Evolutionary conservation across 1,140 invertebrate genomes (phyloP), one percentile per base, ranked within the genome.

Genomic region (Tigriopus japonicus): DNA sequence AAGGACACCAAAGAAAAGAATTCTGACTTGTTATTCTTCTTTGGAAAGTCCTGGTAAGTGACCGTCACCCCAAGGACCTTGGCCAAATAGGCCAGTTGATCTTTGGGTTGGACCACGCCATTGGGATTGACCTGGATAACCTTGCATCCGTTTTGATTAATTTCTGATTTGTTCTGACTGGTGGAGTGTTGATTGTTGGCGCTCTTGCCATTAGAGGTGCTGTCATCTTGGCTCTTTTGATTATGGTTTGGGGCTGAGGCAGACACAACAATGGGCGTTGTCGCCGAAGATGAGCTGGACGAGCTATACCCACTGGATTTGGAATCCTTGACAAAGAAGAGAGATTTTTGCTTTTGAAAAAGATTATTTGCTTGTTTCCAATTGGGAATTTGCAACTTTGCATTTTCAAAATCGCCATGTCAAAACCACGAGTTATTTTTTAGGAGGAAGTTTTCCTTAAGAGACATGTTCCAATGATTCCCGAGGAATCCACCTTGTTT

Each of bases 31-130:
- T 28, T 17, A 19, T 14, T 28, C 45, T 40, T 58, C 55, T 42
- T 40, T 17, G 23, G 55, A 23, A 58, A 58, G 28, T 58, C 55
- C 41, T 28, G 13, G 55, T 58, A 58, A 42, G 55, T 28, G 13
- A 58, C 55, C 14, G 24, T 28, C 14, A 43, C 13, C 6, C 40
- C 15, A 1, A 58, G 23, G 55, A 58, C 40, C 55, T 58, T n/a
- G 15, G 55, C 35, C 28, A 58, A 42, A 9, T 58, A 17, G 13
- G 35, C 13, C 17, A 58, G 21, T 40, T 42, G 15, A 13, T 28
- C 55, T 24, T 42, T 42, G 35, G 55, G n/a, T 15, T 58, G 15
- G 12, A 21, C 24, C 24, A 23, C 53, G 15, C 24, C 23, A 15
- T 24, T 55, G 21, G n/a, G n/a, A 15, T 24, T 15, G 45, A 23